phyloP scores from a whole-genome alignment of 1,140 invertebrate genomes.

The Semibalanus balanoides region DNA sequence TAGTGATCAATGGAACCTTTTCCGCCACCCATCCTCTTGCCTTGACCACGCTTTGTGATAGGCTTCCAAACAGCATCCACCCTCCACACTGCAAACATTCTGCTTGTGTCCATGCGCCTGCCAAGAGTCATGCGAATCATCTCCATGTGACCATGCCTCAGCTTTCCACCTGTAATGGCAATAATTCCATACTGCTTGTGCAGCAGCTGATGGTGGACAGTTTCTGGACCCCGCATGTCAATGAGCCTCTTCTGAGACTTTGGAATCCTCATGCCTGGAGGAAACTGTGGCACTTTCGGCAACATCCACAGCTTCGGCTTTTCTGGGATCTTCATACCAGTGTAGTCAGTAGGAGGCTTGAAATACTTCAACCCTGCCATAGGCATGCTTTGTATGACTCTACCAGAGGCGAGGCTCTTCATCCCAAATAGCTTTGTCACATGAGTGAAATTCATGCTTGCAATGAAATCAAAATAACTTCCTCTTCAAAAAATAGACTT shows the following conservation, averaged over 20 bases:
- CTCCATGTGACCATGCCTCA: constrained; percentile 69
- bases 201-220: constrained; percentile 61
- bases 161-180: constrained; percentile 58
- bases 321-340: background rate
- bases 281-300: constrained; percentile 55
- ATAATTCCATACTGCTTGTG: constrained; percentile 84
- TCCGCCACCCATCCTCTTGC: constrained; percentile 85
- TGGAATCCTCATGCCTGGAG: constrained; percentile 45
- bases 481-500: too few species aligned
- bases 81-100: constrained; percentile 90
- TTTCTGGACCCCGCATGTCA: constrained; percentile 79
- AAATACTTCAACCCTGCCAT: background rate
- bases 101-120: constrained; percentile 54
- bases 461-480: too few species aligned
- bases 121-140: constrained; percentile 63
- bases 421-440: too few species aligned
- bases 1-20: constrained; percentile 94
- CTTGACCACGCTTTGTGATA: constrained; percentile 76
- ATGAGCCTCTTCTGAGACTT: constrained; percentile 67
- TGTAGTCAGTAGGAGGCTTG: background rate
- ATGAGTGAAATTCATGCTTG: too few species aligned
- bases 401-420: too few species aligned
- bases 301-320: constrained; percentile 50
- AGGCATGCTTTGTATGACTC: background rate
- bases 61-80: constrained; percentile 91